Evolutionary conservation across 2,888 invertebrate genomes (phyloP).

Genomic region (Ophioninae sp.): DNA sequence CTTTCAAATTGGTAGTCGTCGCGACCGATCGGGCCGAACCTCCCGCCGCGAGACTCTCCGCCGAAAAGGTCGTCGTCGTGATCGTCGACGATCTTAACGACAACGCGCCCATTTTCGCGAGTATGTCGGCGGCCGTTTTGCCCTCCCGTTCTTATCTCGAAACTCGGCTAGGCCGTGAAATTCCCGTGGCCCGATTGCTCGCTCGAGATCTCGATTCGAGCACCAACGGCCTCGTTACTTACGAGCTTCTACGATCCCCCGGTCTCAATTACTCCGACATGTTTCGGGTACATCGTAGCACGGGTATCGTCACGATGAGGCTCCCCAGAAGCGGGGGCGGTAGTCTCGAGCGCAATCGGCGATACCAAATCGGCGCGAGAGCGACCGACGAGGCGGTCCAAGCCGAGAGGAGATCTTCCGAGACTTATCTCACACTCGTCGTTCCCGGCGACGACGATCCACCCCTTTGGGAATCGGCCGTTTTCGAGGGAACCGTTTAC

Average conservation of each 20-base stretch:
- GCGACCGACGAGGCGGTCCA: constrained; percentile 96
- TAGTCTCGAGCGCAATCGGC: constrained; percentile 84
- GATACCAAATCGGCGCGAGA: constrained; percentile 91
- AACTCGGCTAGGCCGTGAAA: constrained; percentile 83
- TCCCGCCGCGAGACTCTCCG: constrained; percentile 87
- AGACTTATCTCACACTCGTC: constrained; percentile 92
- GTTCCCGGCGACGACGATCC: constrained; percentile 84
- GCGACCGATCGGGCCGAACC: constrained; percentile 95
- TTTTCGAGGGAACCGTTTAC: constrained; percentile 89
- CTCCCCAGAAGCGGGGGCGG: constrained; percentile 82
- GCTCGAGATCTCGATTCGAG: constrained; percentile 95
- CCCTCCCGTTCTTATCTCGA: constrained; percentile 81
- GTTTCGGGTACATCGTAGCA: constrained; percentile 91
- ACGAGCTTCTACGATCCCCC: constrained; percentile 86
- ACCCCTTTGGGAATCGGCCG: constrained; percentile 74
- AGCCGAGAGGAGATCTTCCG: constrained; percentile 92
- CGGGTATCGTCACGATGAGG: constrained; percentile 83
- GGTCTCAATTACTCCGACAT: constrained; percentile 85
- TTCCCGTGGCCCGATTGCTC: constrained; percentile 88
- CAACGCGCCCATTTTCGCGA: constrained; percentile 94
- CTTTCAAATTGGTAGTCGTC: constrained; percentile 93
- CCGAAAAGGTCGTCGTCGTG: constrained; percentile 95
- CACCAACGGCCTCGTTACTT: constrained; percentile 95
- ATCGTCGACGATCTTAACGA: constrained; percentile 97
- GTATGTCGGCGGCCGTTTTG: constrained; percentile 95